Base-by-base conservation (phyloP, 2,888 invertebrate genomes). In the Lathronympha strigana region DNA sequence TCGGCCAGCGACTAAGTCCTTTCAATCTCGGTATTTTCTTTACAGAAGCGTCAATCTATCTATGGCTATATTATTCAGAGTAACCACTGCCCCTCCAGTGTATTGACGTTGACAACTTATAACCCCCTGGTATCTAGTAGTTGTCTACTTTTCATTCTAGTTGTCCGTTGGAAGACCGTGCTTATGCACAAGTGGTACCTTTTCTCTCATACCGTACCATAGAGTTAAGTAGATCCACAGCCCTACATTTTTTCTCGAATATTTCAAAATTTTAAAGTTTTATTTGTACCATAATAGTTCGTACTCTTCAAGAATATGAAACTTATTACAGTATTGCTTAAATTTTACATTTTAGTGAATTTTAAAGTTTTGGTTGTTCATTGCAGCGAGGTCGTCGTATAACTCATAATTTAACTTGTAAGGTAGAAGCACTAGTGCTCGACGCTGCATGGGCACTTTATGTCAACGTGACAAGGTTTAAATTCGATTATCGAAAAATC, bases 241-340 rank as follows among this genome's bases (percentile, higher is more conserved):
- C 15, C 31, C 21, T 9, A 38, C 23, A 19, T 8, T 28, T 55
- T 49, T 28, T 49, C 21, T 54, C 45, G 11, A 28, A 17, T n/a
- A 28, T 38, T 36, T 21, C 15, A 38, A 19, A 13, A 40, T 53
- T 15, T 36, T 25, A 25, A 23, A 28, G 19, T 55, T 17, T 21
- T 28, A 38, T 28, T 61, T 50, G 9, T n/a, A 33, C 57, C 43
- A 40, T 2, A 50, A 63, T 54, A 50, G 15, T 57, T 25, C 31
- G 23, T 63, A 63, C 55, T 63, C 55, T 17, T 21, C 28, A 23
- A 5, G 55, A 57, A 40, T 63, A 50, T 23, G 31, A 17, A 11
- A 9, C 8, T 1, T 57, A 45, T 63, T 55, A 40, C 51, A 25
- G 11, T 54, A 25, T 54, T 50, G 9, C 0, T n/a, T 49, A 31